phyloP scores from a whole-genome alignment of 2,113 vertebrate genomes.

The Damaliscus lunatus region DNA sequence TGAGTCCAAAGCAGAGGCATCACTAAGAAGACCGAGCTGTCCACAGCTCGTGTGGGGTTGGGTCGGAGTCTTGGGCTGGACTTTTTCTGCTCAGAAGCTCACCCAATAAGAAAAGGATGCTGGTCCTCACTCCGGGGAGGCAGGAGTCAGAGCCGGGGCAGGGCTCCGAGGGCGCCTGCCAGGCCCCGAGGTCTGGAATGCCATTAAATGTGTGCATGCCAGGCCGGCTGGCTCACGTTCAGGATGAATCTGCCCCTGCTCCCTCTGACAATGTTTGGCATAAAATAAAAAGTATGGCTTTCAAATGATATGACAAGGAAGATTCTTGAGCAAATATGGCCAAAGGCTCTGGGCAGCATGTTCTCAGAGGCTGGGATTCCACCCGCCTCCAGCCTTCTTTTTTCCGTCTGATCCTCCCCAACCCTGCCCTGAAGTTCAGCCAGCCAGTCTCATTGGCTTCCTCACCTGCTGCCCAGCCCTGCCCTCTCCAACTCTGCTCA shows the following conservation, averaged over 20 bases:
- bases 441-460: neutral
- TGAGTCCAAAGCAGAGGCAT: neutral
- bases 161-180: neutral
- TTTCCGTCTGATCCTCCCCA: constrained; percentile 13
- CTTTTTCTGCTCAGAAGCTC: neutral
- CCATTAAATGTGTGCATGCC: constrained; percentile 48
- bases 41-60: rapidly evolving
- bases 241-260: constrained; percentile 55
- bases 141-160: neutral
- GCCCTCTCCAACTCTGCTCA: neutral
- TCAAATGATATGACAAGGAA: constrained; percentile 63
- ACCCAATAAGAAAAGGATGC: neutral
- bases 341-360: constrained; percentile 64
- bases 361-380: constrained; percentile 26
- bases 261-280: constrained; percentile 70
- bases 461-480: neutral
- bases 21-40: neutral
- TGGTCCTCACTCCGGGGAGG: neutral
- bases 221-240: constrained; percentile 30
- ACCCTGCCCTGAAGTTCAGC: neutral
- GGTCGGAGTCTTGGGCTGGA: neutral
- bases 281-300: constrained; percentile 66
- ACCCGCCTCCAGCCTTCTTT: neutral
- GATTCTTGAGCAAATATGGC: constrained; percentile 78
- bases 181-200: constrained; percentile 40